Conservation (phyloP, 2,888 invertebrate species). For the Ennomos erosarius region DNA sequence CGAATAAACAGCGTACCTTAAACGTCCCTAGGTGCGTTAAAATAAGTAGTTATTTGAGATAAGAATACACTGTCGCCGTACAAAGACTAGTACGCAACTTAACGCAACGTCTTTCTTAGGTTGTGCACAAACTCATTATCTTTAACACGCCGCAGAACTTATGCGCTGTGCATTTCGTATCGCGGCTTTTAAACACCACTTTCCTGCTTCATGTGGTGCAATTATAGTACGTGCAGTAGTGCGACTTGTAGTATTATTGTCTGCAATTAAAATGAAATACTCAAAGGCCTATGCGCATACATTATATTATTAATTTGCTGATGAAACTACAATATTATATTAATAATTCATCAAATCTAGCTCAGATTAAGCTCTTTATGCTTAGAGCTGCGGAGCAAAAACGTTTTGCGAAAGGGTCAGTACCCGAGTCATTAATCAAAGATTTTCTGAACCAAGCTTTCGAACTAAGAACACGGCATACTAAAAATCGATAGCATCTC, state of each 20-base stretch:
- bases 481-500: too few species aligned
- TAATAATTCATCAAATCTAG: too few species aligned
- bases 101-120: conserved; percentile 74
- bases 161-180: conserved; percentile 75
- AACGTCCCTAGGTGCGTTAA: conserved; percentile 69
- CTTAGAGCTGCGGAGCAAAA: too few species aligned
- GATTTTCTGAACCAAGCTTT: too few species aligned
- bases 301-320: too few species aligned
- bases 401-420: too few species aligned
- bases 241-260: conserved; percentile 6
- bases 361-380: too few species aligned
- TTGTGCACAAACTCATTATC: conserved; percentile 77
- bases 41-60: conserved; percentile 63
- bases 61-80: conserved; percentile 70
- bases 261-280: too few species aligned
- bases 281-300: too few species aligned
- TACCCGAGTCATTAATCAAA: too few species aligned
- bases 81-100: conserved; percentile 49
- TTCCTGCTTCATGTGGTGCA: conserved; percentile 49
- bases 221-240: conserved; percentile 14
- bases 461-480: too few species aligned
- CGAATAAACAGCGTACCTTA: conserved; percentile 70
- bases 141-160: conserved; percentile 77
- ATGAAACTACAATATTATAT: too few species aligned
- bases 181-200: conserved; percentile 76